These are phyloP conservation scores for Nomada ferruginata DNA, from an alignment of 2,888 invertebrate genomes.

Conservation along the genomic window DNA sequence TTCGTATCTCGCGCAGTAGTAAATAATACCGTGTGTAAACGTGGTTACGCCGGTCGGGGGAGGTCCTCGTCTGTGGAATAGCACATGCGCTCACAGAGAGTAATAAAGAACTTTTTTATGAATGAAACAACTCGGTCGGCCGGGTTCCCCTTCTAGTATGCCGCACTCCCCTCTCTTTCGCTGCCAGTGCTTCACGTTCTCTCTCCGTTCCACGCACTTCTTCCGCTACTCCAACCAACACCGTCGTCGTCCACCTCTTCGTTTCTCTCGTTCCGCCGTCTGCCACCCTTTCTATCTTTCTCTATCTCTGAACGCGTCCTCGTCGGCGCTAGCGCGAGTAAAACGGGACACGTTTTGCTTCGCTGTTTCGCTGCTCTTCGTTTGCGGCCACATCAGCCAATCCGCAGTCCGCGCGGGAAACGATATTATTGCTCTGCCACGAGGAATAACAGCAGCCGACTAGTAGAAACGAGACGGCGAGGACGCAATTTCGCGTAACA, in stretches of 20 bases:
- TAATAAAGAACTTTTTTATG: constrained; percentile 84
- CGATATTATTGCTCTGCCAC: constrained; percentile 80
- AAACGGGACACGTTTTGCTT: constrained; percentile 63
- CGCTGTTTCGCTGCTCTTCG: constrained; percentile 51
- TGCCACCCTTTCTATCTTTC: constrained; percentile 23
- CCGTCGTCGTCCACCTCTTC: constrained; percentile 2
- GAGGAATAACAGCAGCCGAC: constrained; percentile 68
- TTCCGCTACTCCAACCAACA: constrained; percentile 5
- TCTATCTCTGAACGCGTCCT: constrained; percentile 39
- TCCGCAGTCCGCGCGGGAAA: constrained; percentile 81
- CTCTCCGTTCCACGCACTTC: constrained; percentile 10
- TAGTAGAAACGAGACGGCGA: constrained; percentile 37
- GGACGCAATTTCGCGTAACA: constrained; percentile 45
- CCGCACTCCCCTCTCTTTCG: constrained; percentile 25
- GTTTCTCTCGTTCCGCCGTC: constrained; percentile 8
- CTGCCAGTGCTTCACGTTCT: constrained; percentile 8
- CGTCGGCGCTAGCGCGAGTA: constrained; percentile 65
- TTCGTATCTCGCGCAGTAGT: constrained; percentile 73
- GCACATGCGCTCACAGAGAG: constrained; percentile 83
- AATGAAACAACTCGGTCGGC: constrained; percentile 81
- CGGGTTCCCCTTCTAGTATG: constrained; percentile 60
- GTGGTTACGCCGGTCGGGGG: constrained; percentile 73
- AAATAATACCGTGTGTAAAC: constrained; percentile 77
- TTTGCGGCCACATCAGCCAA: constrained; percentile 71
- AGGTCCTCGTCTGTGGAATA: constrained; percentile 78